Conservation (phyloP, 2,888 invertebrate species). For the Cecidostiba fungosa region DNA sequence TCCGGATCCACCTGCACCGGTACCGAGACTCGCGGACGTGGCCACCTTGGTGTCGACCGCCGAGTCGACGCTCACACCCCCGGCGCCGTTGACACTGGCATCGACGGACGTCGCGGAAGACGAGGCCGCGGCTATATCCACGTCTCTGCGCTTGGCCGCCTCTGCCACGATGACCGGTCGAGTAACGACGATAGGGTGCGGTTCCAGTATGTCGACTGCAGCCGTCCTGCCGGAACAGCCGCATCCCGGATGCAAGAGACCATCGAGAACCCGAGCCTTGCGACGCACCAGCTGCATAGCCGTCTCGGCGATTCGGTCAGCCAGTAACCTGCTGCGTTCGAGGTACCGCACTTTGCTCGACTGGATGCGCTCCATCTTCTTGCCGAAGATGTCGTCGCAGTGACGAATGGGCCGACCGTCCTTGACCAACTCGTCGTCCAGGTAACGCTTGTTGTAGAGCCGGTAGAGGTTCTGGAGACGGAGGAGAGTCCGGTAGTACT, state of each 20-base stretch:
- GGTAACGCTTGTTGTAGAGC: constrained; percentile 33
- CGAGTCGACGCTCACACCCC: not conserved
- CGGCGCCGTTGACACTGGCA: not conserved
- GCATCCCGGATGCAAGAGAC: not conserved
- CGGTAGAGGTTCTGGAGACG: constrained; percentile 43
- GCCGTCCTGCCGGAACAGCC: not conserved
- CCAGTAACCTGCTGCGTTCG: constrained; percentile 33
- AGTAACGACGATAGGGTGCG: not conserved
- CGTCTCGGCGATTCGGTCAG: constrained; percentile 52
- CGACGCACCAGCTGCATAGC: constrained; percentile 27
- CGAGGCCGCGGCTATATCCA: not conserved
- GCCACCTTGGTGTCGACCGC: not conserved
- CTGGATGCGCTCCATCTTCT: not conserved
- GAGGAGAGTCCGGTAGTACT: constrained; percentile 40
- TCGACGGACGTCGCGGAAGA: constrained; percentile 19
- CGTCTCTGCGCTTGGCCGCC: constrained; percentile 41
- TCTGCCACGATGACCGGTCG: not conserved
- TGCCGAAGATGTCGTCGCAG: not conserved
- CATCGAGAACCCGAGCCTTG: not conserved
- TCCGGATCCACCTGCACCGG: not conserved
- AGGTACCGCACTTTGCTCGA: not conserved
- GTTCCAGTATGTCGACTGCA: not conserved
- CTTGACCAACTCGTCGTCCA: not conserved
- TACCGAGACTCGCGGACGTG: not conserved
- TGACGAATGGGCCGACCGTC: not conserved